Evolutionary conservation across 2,888 invertebrate genomes (phyloP), one percentile per base, ranked within the genome.

Genomic region (Xylophagus ater): DNA sequence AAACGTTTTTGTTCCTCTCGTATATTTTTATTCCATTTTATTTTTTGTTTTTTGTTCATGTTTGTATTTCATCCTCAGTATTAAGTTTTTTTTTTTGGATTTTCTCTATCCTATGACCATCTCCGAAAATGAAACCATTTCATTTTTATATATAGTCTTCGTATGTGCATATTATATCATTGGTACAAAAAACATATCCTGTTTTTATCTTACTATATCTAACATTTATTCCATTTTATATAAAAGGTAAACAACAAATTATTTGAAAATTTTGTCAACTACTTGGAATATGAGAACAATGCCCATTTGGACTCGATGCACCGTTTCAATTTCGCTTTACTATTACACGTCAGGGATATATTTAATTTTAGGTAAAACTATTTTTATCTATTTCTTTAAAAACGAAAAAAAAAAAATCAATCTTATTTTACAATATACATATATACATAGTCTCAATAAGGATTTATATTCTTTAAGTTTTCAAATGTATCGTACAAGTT

Each of bases 281-380:
- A 74, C 50, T 56, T 75, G 29, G 65, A 62, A 13, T 63, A 64
- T 31, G 68, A 70, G 4, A 62, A 62, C 15, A 65, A 71, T 38
- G 61, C 65, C 21, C 68, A 72, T 51, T 62, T 73, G 18, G 78
- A 80, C 58, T 71, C 75, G 1, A 67, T 78, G 65, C 71, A 76
- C 56, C 72, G 76, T 49, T 70, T 75, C 51, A 78, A 78, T 56
- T 76, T 69, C 54, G 73, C 68, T 42, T 65, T 73, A 4, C 56
- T 76, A 9, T 54, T 72, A 45, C 71, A 74, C 53, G 68, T 80
- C 41, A 58, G 66, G 46, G 74, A 78, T 47, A 71, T 78, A 60
- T 79, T 69, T 53, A 79, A 79, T 61, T 74, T 79, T 55, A 74
- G 71, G 78, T 78, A 61, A 67, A 66, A 29, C 14, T 14, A 34